Conservation (phyloP, 2,888 invertebrate genomes). For the Eurytoma californica region DNA sequence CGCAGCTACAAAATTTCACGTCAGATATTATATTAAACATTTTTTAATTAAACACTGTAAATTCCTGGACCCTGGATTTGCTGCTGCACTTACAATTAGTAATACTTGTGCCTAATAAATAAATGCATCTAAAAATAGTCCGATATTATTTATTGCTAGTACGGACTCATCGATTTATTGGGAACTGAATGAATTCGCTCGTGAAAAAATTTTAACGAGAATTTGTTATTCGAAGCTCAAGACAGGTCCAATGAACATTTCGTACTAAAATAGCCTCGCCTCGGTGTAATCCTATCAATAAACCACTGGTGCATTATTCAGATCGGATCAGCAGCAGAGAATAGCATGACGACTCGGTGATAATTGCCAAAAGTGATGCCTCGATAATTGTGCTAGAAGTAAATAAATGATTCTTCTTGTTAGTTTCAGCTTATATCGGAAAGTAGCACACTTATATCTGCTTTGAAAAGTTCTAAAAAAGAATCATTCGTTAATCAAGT, state of each 20-base stretch:
- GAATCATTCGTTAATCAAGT: background rate
- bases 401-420: background rate
- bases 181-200: no score
- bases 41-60: no score
- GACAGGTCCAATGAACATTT: background rate
- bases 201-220: no score
- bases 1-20: no score
- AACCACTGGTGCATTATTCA: slow-evolving; percentile 17
- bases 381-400: background rate
- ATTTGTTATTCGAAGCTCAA: background rate
- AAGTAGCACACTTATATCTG: background rate
- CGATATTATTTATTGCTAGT: no score
- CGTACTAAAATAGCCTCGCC: background rate
- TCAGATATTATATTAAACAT: no score
- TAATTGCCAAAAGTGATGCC: slow-evolving; percentile 11
- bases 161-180: no score
- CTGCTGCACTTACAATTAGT: no score
- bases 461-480: background rate
- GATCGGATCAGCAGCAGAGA: background rate
- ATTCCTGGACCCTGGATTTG: no score
- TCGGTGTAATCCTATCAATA: background rate
- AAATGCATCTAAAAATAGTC: no score
- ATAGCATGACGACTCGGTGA: slow-evolving; percentile 1
- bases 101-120: no score
- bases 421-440: background rate